Evolutionary conservation across 1,140 invertebrate species (phyloP), one percentile per base, ranked within the genome.

Genomic region (Microplitis demolitor): DNA sequence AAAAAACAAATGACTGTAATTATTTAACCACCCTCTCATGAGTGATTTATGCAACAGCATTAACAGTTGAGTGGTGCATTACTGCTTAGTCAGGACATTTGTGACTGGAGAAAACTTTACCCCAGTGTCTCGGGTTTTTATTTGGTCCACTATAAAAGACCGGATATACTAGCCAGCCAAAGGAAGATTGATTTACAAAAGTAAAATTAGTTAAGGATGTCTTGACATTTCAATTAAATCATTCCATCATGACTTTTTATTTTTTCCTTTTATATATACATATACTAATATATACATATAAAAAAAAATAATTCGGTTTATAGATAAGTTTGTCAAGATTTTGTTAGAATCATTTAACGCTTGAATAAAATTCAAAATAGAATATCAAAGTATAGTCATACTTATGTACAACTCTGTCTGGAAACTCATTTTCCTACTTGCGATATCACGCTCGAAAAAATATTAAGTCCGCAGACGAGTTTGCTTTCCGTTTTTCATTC

Each of bases 401-500:
- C 39, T 45, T 45, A 45, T 39, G 37, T 39, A 39, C 37, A 60
- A 31, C 14, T 31, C n/a, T 11, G 61, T 62, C 61, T 51, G n/a
- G 39, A 66, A 66, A 66, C 45, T 51, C 37, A 66, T 66, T 66
- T 66, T 66, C 45, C 31, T 66, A 8, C n/a, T 66, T 6, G 45
- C 45, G 63, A 66, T 66, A 60, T 24, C 16, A 66, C 63, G 63
- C 45, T 66, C 39, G 63, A 66, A 66, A 66, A 66, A 66, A 66
- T 66, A 37, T 37, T 39, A 39, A 50, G 63, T 66, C 35, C 61
- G 5, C 33, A 11, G 13, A 37, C 8, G 11, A 35, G 33, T 63
- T 63, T 63, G 33, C 61, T 35, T 34, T 63, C 4, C 61, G 45
- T 66, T 51, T 66, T 53, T 66, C 39, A 51, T 66, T 14, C 63